Base-by-base conservation (phyloP, 2,113 vertebrate genomes). In the Myiozetetes cayanensis region DNA sequence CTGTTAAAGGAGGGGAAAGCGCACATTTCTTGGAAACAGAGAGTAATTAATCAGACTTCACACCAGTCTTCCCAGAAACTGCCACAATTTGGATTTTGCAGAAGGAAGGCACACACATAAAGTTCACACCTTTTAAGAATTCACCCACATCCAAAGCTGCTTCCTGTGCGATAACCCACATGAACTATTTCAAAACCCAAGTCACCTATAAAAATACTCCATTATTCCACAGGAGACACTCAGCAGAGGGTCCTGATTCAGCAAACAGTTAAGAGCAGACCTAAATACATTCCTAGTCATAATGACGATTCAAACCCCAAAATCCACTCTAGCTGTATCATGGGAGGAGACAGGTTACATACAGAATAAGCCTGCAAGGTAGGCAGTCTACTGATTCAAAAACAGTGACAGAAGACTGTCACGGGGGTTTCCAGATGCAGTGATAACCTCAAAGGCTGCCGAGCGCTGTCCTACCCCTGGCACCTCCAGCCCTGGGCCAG, bases 331-430 rank as follows among this genome's bases (percentile, higher is more conserved):
- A 53, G 10, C 6, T 3, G 43, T 3, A 35, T 7, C 27, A 8
- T 0, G 0, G 43, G 1, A 33, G 6, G 24, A 1, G 1, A 25
- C 0, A 16, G 22, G 4, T 5, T 24, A 35, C 63, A 44, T 24
- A 35, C 63, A 44, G 22, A 63, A 16, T 1, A 39, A 44, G 14
- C 22, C 22, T 17, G 7, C 35, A 23, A 53, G 44, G 10, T 28
- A 15, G 13, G 3, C 52, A 58, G 13, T 2, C n/a, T 8, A 5
- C 31, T 1, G 6, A 41, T 4, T 37, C 4, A 46, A 20, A 43
- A 25, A 5, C 0, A 25, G 14, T 1, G 12, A 4, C 6, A n/a
- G 8, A 14, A 4, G 11, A 2, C 11, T 2, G 2, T 3, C 4
- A 9, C 19, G 10, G 25, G 0, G 2, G 5, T 10, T 52, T 43